Evolutionary conservation across 1,140 invertebrate species (phyloP).

Genomic region (Drosophila equinoxialis): DNA sequence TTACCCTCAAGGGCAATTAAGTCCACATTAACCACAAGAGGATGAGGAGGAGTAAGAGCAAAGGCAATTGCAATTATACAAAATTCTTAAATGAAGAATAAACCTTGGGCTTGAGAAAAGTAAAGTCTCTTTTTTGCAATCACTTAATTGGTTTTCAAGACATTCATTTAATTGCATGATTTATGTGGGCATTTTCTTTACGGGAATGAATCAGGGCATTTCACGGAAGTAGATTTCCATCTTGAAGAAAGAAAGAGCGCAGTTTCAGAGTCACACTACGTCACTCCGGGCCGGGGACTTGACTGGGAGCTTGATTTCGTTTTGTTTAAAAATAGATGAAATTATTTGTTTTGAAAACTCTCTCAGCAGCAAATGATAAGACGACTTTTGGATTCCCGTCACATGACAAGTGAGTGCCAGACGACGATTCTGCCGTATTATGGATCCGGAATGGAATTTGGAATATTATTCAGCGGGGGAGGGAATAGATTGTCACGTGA

Average conservation of each 20-base stretch:
- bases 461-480: not conserved
- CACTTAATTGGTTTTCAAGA: constrained; percentile 1
- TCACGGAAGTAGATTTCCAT: not conserved
- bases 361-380: constrained; percentile 6
- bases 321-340: constrained; percentile 29
- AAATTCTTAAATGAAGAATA: constrained; percentile 1
- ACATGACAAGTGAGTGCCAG: not conserved
- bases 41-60: not conserved
- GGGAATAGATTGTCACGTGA: no score
- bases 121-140: not conserved
- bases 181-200: not conserved
- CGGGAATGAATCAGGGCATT: not conserved
- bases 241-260: not conserved
- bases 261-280: not conserved
- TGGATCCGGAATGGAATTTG: not conserved
- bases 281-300: not conserved
- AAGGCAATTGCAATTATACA: constrained; percentile 1
- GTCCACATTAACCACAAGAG: not conserved
- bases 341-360: constrained; percentile 36
- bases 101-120: not conserved
- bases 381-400: not conserved
- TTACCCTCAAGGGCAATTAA: constrained; percentile 1
- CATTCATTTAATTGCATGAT: constrained; percentile 5
- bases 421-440: no score
- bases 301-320: not conserved